phyloP scores from a whole-genome alignment of 2,113 vertebrate genomes.

The Microcebus tavaratra region DNA sequence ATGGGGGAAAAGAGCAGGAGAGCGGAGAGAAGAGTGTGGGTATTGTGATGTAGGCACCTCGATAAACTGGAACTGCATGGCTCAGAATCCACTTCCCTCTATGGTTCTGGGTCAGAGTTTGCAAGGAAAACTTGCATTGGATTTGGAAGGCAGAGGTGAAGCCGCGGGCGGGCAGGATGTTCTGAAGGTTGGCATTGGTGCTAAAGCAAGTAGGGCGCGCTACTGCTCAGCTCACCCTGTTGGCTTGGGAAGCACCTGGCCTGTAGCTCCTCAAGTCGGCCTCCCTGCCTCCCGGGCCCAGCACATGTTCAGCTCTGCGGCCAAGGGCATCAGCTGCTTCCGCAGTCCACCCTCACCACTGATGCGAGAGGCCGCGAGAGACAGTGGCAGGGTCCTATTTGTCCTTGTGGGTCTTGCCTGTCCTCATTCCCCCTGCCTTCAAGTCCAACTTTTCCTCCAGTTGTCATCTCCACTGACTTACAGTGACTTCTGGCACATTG shows the following conservation, averaged over 20 bases:
- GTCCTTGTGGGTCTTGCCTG: too few species aligned
- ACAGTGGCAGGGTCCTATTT: too few species aligned
- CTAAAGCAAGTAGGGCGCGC: background rate
- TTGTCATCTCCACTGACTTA: background rate
- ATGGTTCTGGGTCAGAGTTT: background rate
- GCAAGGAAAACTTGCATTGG: background rate
- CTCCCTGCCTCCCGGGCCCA: background rate
- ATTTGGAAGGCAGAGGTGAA: background rate
- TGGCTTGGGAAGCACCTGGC: background rate
- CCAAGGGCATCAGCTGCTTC: background rate
- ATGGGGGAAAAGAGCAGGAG: background rate
- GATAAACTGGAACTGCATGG: background rate
- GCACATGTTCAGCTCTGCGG: background rate
- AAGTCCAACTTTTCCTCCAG: background rate
- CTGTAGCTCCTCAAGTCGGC: background rate
- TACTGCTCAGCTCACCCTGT: background rate
- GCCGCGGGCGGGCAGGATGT: accelerated
- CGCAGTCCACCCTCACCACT: too few species aligned
- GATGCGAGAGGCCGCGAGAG: too few species aligned
- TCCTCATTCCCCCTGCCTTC: background rate
- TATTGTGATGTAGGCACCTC: background rate
- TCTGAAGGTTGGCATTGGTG: background rate
- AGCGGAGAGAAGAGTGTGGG: background rate
- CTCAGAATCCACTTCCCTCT: background rate
- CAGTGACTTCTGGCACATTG: too few species aligned